A percentile compares a stretch with the other conserved stretches of the same genome.
Conservation (phyloP, 2,888 invertebrate species). For the Nematopogon swammerdamellus region DNA sequence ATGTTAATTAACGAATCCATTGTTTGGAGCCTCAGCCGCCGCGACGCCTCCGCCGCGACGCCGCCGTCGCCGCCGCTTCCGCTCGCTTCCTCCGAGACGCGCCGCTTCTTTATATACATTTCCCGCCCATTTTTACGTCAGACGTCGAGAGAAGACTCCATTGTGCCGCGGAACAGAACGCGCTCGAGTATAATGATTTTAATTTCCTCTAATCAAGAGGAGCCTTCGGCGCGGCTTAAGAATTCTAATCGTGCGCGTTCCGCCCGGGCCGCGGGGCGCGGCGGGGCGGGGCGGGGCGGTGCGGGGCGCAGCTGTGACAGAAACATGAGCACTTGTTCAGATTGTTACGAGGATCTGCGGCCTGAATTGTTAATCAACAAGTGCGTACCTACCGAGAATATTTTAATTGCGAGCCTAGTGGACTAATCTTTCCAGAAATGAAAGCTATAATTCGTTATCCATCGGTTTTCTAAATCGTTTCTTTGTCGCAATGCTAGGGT, state of each 20-base stretch:
- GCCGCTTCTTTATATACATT: too few species aligned
- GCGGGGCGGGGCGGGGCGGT: conserved; percentile 14
- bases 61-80: conserved; percentile 53
- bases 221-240: conserved; percentile 54
- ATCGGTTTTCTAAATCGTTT: too few species aligned
- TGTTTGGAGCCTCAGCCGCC: conserved; percentile 64
- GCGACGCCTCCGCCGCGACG: conserved; percentile 53
- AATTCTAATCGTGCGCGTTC: conserved; percentile 44
- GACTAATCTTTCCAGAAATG: too few species aligned
- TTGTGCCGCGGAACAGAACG: conserved; percentile 37
- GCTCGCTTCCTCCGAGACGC: conserved; percentile 55
- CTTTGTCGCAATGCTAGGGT: too few species aligned
- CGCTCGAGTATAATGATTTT: conserved; percentile 53
- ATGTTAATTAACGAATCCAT: conserved; percentile 77
- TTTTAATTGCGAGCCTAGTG: neutral
- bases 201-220: conserved; percentile 54
- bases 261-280: conserved; percentile 11
- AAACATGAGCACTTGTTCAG: conserved; percentile 57
- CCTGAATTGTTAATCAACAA: conserved; percentile 47
- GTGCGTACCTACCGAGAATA: neutral
- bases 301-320: conserved; percentile 35
- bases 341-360: conserved; percentile 50
- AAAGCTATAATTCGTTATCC: too few species aligned
- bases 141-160: conserved; percentile 35
- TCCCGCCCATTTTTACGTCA: conserved; percentile 51